Evolutionary conservation across 2,888 invertebrate genomes (phyloP).

Genomic region (Shargacucullia verbasci): DNA sequence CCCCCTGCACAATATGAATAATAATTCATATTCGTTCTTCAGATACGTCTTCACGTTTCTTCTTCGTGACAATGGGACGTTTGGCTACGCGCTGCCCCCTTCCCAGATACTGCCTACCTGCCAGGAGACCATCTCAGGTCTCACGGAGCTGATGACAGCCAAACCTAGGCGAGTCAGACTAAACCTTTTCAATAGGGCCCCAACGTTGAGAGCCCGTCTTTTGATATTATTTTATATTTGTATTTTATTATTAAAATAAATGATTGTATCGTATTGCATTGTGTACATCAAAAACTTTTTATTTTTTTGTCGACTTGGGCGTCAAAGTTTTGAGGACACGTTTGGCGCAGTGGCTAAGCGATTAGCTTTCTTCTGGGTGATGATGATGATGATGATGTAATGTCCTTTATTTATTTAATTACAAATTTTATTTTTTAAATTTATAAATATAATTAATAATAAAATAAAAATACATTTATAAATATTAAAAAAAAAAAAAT

Average conservation of each 20-base stretch:
- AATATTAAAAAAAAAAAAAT: too few species aligned
- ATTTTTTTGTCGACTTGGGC: neutral
- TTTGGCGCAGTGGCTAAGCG: too few species aligned
- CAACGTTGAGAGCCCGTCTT: neutral
- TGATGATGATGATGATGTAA: too few species aligned
- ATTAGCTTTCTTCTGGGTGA: too few species aligned
- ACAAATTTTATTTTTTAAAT: too few species aligned
- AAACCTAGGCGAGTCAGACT: conserved; percentile 59
- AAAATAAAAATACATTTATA: too few species aligned
- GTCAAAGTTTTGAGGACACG: too few species aligned
- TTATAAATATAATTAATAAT: too few species aligned
- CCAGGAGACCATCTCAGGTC: conserved; percentile 88
- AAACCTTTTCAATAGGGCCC: conserved; percentile 48
- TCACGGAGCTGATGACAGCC: conserved; percentile 82
- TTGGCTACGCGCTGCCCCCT: conserved; percentile 92
- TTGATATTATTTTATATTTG: conserved; percentile 21
- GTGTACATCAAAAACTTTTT: neutral
- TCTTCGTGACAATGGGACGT: conserved; percentile 90
- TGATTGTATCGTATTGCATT: conserved; percentile 12
- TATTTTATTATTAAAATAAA: conserved; percentile 26
- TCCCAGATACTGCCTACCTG: conserved; percentile 90
- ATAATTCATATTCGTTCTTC: conserved; percentile 16
- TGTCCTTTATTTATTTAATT: too few species aligned
- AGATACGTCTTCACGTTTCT: conserved; percentile 76
- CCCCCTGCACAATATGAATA: too few species aligned